Base-by-base conservation (phyloP, 2,113 vertebrate species). In the Oreotrochilus melanogaster region DNA sequence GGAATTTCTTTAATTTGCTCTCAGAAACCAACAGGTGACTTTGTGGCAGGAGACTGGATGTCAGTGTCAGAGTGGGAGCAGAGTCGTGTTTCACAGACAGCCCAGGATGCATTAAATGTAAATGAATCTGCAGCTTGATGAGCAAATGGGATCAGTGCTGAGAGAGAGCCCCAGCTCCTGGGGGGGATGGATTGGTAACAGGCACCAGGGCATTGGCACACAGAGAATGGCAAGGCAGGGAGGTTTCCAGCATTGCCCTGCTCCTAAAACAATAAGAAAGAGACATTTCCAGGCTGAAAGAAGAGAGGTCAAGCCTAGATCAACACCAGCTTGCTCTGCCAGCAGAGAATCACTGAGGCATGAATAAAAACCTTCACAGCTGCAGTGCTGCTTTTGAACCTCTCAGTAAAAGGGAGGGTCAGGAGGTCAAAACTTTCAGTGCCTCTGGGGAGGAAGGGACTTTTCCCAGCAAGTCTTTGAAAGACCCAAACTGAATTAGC, bases 301-400 rank as follows among this genome's bases (percentile, higher is more conserved):
- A 89, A 78, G 78, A 66, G 92, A 86, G 93, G 92, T 97, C 95
- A 94, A 94, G 76, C 86, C 78, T 96, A 86, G 88, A 90, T 89
- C 96, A 97, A 95, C 93, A 96, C 75, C 57, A 64, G 70, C 84
- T 76, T 93, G 73, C 91, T 95, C 87, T 39, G 80, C 45, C 80
- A 79, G 85, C 89, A 87, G 69, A 82, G 87, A 92, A 72, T 67
- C 93, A 90, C 53, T 81, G 80, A 89, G 89, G 89, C 93, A 57
- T 93, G 82, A 97, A 96, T 92, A 82, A 94, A 96, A 97, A 94
- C 93, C 94, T 93, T 87, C 96, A 87, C 96, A 97, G 97, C 96
- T 96, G 96, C 91, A 92, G 69, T 65, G 87, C 91, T 96, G 93
- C 93, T 95, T 97, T 94, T 94, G 93, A 96, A 93, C 91, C 94